Evolutionary conservation across 1,140 invertebrate genomes (phyloP), one percentile per base, ranked within the genome.

Genomic region (Hesperophylax magnus): DNA sequence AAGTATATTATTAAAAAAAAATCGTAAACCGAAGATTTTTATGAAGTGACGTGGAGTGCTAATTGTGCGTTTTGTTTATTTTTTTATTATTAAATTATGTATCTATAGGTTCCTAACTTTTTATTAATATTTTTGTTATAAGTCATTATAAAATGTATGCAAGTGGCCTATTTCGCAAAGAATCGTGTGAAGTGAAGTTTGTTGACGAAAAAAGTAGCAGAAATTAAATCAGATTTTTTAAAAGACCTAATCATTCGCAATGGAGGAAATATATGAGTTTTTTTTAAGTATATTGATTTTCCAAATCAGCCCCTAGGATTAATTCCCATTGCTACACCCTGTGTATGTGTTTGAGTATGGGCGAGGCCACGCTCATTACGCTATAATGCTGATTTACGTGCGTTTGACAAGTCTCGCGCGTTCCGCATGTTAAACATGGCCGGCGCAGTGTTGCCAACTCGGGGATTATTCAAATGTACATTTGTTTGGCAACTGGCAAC

Each of bases 351-450:
- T 54, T 53, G 20, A 65, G 47, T 56, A 20, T 31, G 52, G 77
- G 63, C 63, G 63, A 54, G 34, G 77, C 63, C 31, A n/a, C 63
- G 77, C 69, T 78, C 77, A 78, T 78, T 78, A 78, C 77, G 77
- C 77, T 54, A 78, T 78, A 78, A 78, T 78, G 77, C 53, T 78
- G 77, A 78, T 78, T 78, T 78, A 78, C 77, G 77, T 78, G 77
- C 77, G 77, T 78, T 78, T 78, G 77, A 78, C 77, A 78, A 78
- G 77, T 71, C 53, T 53, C 60, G 63, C 65, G 63, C 52, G 52
- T 56, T 65, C 63, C 65, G 65, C 63, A 61, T 69, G 47, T 78
- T 65, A 78, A 78, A 69, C 65, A 53, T 54, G 77, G 34, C 65
- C 65, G 47, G 63, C 69, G 77, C 65, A 52, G 65, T 53, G 63